A percentile compares a stretch with the other conserved stretches of the same genome.
These are phyloP conservation scores for Drosophila quinaria DNA, from an alignment of 2,888 invertebrate species.

Conservation along the genomic window DNA sequence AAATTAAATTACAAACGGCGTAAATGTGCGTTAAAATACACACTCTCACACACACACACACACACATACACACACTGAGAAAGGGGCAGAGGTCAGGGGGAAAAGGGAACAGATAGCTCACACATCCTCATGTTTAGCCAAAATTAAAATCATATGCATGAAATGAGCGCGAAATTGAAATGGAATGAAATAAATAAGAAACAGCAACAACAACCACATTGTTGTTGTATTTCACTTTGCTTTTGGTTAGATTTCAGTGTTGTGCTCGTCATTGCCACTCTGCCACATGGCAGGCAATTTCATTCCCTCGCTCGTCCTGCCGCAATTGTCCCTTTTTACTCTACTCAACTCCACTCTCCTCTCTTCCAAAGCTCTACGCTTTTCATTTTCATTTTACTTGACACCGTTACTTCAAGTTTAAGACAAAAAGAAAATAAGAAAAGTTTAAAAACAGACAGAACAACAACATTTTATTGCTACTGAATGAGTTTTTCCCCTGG, in stretches of 20 bases:
- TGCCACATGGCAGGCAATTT: slow-evolving; percentile 66
- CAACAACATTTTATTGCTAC: slow-evolving; percentile 11
- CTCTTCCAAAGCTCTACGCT: background rate
- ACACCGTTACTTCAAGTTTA: slow-evolving; percentile 7
- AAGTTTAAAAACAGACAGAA: slow-evolving; percentile 29
- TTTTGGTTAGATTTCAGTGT: slow-evolving; percentile 48
- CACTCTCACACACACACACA: slow-evolving; percentile 22
- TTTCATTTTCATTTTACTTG: slow-evolving; percentile 1
- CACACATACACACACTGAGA: background rate
- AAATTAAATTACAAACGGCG: slow-evolving; percentile 73
- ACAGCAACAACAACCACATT: slow-evolving; percentile 33
- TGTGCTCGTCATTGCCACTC: slow-evolving; percentile 59
- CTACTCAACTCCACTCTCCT: background rate
- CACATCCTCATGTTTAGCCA: slow-evolving; percentile 48
- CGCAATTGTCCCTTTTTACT: background rate
- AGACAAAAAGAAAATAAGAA: slow-evolving; percentile 25
- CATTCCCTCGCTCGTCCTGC: slow-evolving; percentile 4
- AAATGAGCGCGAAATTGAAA: slow-evolving; percentile 80
- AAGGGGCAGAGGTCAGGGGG: background rate
- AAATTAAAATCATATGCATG: slow-evolving; percentile 80
- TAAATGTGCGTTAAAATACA: slow-evolving; percentile 52
- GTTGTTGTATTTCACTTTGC: slow-evolving; percentile 38
- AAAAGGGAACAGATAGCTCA: slow-evolving; percentile 9
- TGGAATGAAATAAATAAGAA: slow-evolving; percentile 74
- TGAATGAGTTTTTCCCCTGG: slow-evolving; percentile 9